Percentiles rank a stretch among this genome's conserved stretches.
phyloP scores from a whole-genome alignment of 2,888 invertebrate species.

The Lingula anatina region DNA sequence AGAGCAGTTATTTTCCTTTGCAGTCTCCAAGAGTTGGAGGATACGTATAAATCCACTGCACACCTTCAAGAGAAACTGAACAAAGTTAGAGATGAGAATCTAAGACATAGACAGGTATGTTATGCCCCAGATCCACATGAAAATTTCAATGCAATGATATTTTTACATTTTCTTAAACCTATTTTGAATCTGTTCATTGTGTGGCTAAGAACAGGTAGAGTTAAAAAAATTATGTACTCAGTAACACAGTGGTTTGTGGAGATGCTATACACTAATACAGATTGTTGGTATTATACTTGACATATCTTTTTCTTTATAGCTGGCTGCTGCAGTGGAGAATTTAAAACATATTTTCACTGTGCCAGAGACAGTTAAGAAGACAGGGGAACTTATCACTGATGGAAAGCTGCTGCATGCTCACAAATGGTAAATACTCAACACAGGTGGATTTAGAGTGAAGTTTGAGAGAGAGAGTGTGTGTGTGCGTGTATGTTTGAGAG shows the following conservation, averaged over 20 bases:
- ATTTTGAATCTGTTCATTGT: too few relatives aligned
- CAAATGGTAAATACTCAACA: slow-evolving; percentile 61
- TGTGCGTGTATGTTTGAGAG: too few relatives aligned
- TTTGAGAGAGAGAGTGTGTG: too few relatives aligned
- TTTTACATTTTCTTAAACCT: too few relatives aligned
- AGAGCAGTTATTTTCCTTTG: slow-evolving; percentile 14
- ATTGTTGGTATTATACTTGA: not conserved
- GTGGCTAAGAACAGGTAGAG: too few relatives aligned
- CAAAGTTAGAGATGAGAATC: slow-evolving; percentile 85
- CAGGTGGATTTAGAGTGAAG: too few relatives aligned
- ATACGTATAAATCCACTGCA: slow-evolving; percentile 70
- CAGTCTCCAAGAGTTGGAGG: slow-evolving; percentile 73
- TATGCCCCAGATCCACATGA: too few relatives aligned
- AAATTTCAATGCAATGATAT: too few relatives aligned
- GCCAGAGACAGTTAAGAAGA: slow-evolving; percentile 91
- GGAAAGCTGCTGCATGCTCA: slow-evolving; percentile 93
- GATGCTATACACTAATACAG: too few relatives aligned
- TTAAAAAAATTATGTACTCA: too few relatives aligned
- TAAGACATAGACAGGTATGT: slow-evolving; percentile 83
- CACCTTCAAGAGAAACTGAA: slow-evolving; percentile 75
- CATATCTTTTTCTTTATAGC: slow-evolving; percentile 51
- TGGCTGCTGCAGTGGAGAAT: slow-evolving; percentile 96
- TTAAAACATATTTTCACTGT: slow-evolving; percentile 97
- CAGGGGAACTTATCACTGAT: slow-evolving; percentile 88
- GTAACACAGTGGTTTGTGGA: too few relatives aligned